These are phyloP conservation scores for Chaetodon auriga DNA, from an alignment of 2,113 vertebrate species.

Conservation along the genomic window DNA sequence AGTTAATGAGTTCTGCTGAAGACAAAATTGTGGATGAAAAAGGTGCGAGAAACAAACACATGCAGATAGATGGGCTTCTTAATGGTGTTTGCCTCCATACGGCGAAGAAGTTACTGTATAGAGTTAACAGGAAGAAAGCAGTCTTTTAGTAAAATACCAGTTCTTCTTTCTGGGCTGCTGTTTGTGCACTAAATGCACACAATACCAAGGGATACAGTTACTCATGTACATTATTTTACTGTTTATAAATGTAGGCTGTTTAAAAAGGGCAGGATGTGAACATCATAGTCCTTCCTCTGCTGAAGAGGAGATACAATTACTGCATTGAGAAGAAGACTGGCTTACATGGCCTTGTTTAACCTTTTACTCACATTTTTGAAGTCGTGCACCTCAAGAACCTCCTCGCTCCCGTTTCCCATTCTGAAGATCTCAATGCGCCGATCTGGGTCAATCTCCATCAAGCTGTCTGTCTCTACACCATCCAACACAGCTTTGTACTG, in stretches of 20 bases:
- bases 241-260: conserved; percentile 29
- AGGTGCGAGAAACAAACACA: conserved; percentile 52
- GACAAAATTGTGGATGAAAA: conserved; percentile 60
- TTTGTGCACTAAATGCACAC: conserved; percentile 31
- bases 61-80: conserved; percentile 42
- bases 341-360: conserved; percentile 21
- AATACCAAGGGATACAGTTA: conserved; percentile 11
- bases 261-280: conserved; percentile 53
- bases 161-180: conserved; percentile 19
- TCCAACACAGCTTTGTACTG: conserved; percentile 91
- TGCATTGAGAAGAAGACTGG: background rate
- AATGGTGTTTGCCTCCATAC: conserved; percentile 60
- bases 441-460: conserved; percentile 92
- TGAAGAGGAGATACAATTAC: conserved; percentile 22
- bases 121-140: conserved; percentile 45
- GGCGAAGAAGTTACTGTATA: conserved; percentile 44
- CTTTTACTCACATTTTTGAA: conserved; percentile 92
- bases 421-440: conserved; percentile 90
- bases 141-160: conserved; percentile 29
- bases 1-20: conserved; percentile 72
- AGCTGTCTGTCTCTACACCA: conserved; percentile 88
- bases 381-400: conserved; percentile 95
- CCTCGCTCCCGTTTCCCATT: conserved; percentile 90
- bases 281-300: conserved; percentile 23
- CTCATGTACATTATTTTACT: conserved; percentile 39